Percentiles rank a stretch among this genome's conserved stretches.
Evolutionary conservation across 2,797 vertebrate species (phyloP).

Genomic region (Alfaro cultratus): DNA sequence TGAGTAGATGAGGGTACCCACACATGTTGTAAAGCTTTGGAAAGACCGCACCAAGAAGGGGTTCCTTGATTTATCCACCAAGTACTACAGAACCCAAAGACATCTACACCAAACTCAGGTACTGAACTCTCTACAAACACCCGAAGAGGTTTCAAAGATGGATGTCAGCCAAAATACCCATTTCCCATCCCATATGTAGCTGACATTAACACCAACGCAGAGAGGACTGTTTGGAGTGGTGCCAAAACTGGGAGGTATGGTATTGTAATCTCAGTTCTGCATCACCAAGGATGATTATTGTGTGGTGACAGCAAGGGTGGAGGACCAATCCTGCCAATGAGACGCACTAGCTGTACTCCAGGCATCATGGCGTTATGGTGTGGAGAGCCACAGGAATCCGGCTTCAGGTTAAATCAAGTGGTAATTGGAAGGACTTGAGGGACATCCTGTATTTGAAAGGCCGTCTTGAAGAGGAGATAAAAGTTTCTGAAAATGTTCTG

Average conservation of each 20-base stretch:
- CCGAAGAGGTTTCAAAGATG: background rate
- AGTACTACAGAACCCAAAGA: background rate
- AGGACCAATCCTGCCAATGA: constrained; percentile 6
- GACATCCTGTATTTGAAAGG: background rate
- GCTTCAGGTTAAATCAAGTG: background rate
- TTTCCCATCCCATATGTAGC: background rate
- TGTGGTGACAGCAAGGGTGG: background rate
- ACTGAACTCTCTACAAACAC: constrained; percentile 3
- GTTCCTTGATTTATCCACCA: background rate
- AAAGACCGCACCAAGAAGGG: background rate
- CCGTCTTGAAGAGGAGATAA: background rate
- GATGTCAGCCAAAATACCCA: background rate
- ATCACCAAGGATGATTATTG: background rate
- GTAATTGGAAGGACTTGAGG: background rate
- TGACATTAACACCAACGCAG: background rate
- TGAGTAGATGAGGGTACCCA: background rate
- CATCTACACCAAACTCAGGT: background rate
- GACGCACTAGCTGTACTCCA: background rate
- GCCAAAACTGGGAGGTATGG: background rate
- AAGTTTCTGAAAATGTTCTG: too few species aligned
- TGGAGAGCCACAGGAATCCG: background rate
- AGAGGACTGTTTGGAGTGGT: background rate
- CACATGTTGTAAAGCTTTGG: background rate
- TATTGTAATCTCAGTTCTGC: background rate
- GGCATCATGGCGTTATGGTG: background rate